Evolutionary conservation across 37 sponge, comb jelly and placozoan species (phyloP), one percentile per base, ranked within the genome.

Genomic region (Ephydatia muelleri): DNA sequence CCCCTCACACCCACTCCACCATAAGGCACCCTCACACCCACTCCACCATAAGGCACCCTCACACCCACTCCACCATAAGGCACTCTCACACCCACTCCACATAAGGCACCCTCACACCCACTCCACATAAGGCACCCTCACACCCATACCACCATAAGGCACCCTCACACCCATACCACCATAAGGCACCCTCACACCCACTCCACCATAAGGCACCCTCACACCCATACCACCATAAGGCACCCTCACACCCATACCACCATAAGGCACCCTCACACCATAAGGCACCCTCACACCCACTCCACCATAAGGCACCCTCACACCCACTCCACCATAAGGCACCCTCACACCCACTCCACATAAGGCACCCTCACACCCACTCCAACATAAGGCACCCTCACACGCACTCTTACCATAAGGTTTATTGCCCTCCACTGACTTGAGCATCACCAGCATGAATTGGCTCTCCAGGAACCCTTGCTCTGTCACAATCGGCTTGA

Each of bases 371-470:
- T 21, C 12, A 66, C 64, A 3, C 13, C 25, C 0, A 19, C 19
- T 5, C 64, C 9, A 5, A 21, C 66, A 80, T 43, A 43, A 43
- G 43, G 6, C 6, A 43, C 6, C 43, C 43, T 43, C 57, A 14
- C 57, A 57, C 57, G 19, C 57, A 57, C 16, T 21, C 84, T 73
- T 34, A 91, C 95, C 95, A 85, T 92, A 95, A 69, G 90, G 57
- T 38, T 95, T 92, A 77, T 95, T 92, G 73, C 93, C 85, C 26
- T 92, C 93, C 14, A 30, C 67, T 5, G 92, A 89, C 72, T 92
- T 95, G 67, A 95, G 12, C 37, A 91, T 73, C 16, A 95, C 32
- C 37, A 89, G 81, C 26, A 95, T 5, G 67, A 92, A 88, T 81
- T 95, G 96, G 72, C 83, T 81, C 68, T 88, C 91, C 66, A 95